These are phyloP conservation scores for Leucoma salicis DNA, from an alignment of 2,888 invertebrate species.

Conservation along the genomic window DNA sequence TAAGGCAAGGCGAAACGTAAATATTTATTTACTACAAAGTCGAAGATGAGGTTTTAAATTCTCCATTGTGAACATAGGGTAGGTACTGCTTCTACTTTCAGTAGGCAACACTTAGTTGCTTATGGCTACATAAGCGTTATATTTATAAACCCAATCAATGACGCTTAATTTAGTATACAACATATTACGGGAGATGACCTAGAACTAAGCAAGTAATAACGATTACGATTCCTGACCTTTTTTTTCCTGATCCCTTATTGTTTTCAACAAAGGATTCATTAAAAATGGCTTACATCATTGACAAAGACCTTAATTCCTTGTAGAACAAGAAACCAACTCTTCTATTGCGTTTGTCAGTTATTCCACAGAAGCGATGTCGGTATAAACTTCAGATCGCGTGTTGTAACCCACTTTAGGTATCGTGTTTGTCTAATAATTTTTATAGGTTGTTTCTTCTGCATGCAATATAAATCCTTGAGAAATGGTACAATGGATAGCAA, in stretches of 20 bases:
- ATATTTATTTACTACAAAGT: not conserved
- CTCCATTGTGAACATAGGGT: no score
- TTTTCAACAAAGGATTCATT: constrained; percentile 21
- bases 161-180: no score
- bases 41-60: no score
- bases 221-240: no score
- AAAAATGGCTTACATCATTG: constrained; percentile 11
- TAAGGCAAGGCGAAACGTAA: constrained; percentile 15
- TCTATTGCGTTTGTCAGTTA: constrained; percentile 3
- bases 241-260: no score
- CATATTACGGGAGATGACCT: no score
- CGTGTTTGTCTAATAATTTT: constrained; percentile 2
- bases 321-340: not conserved
- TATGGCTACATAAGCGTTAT: no score
- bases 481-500: not conserved
- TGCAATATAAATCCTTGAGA: constrained; percentile 5
- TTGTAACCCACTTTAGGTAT: not conserved
- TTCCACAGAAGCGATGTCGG: not conserved
- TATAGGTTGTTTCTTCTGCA: constrained; percentile 6
- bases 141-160: no score
- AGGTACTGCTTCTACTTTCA: no score
- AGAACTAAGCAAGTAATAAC: no score
- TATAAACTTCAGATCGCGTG: constrained; percentile 9
- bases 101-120: no score
- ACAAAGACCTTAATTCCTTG: constrained; percentile 10